phyloP scores from a whole-genome alignment of 2,888 invertebrate species.

The Hololepta plana region DNA sequence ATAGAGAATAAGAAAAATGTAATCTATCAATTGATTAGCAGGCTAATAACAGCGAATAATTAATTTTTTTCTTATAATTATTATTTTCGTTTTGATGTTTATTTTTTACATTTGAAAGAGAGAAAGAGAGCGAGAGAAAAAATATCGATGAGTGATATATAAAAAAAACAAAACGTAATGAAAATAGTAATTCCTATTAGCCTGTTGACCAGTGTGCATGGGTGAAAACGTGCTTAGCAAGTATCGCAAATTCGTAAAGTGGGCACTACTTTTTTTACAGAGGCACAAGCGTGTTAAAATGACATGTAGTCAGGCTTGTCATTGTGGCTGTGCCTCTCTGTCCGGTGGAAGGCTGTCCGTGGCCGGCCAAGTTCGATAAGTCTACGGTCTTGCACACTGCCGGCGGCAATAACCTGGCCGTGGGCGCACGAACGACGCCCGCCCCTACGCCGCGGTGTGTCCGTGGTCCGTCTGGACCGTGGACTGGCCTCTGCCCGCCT shows the following conservation, averaged over 20 bases:
- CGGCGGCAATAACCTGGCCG: conserved; percentile 14
- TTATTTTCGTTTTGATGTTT: too few relatives aligned
- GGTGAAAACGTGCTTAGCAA: conserved; percentile 13
- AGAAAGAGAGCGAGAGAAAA: too few relatives aligned
- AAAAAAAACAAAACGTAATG: background rate
- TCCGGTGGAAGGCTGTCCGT: conserved; percentile 14
- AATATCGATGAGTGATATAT: too few relatives aligned
- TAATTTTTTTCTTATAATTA: too few relatives aligned
- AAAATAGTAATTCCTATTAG: conserved; percentile 15
- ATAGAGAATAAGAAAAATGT: too few relatives aligned
- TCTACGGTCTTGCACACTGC: conserved; percentile 15
- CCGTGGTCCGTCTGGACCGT: conserved; percentile 13
- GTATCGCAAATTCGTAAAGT: conserved; percentile 24
- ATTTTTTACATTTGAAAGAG: too few relatives aligned
- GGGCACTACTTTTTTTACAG: conserved; percentile 28
- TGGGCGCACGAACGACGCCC: conserved; percentile 14
- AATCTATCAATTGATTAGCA: too few relatives aligned
- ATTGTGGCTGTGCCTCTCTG: conserved; percentile 28
- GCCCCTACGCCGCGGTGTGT: conserved; percentile 13
- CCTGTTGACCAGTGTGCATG: conserved; percentile 22
- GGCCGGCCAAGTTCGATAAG: conserved; percentile 20
- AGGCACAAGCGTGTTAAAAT: conserved; percentile 29
- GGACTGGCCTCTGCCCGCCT: conserved; percentile 15
- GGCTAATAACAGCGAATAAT: conserved; percentile 19
- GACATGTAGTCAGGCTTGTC: conserved; percentile 20